These are phyloP conservation scores for Enteromius fasciolatus DNA, from an alignment of 2,797 vertebrate genomes.

Conservation along the genomic window DNA sequence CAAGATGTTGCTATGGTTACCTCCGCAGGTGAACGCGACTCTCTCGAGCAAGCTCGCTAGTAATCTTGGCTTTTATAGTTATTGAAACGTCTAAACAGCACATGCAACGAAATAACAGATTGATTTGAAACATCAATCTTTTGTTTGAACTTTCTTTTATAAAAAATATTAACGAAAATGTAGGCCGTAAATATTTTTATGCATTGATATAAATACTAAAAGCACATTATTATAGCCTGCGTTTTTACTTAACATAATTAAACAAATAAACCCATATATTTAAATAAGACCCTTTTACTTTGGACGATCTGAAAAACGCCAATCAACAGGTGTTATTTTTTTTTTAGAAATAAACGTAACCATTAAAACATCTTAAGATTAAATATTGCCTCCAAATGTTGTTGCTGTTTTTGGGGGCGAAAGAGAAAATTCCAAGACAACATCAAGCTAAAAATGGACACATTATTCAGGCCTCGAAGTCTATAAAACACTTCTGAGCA, in stretches of 20 bases:
- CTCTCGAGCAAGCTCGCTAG: neutral
- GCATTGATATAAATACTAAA: neutral
- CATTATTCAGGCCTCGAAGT: constrained; percentile 83
- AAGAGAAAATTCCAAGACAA: constrained; percentile 66
- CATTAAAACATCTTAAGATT: neutral
- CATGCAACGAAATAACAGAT: neutral
- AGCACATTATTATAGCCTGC: too few relatives aligned
- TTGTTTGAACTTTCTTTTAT: neutral
- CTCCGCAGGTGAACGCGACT: neutral
- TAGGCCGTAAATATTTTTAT: neutral
- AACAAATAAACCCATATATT: neutral
- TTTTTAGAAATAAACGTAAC: too few relatives aligned
- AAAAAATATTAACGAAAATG: neutral
- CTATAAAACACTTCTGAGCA: constrained; percentile 87
- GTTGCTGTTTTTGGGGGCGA: neutral
- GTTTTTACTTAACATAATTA: neutral
- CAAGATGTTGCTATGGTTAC: neutral
- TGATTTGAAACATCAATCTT: neutral
- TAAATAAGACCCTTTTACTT: neutral
- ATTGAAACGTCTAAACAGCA: neutral
- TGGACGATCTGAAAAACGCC: too few relatives aligned
- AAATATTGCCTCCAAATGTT: neutral
- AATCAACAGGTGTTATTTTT: neutral
- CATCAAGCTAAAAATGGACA: constrained; percentile 83
- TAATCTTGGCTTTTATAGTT: neutral